These are phyloP conservation scores for Argyrosomus regius DNA, from an alignment of 2,797 vertebrate genomes.

Conservation along the genomic window DNA sequence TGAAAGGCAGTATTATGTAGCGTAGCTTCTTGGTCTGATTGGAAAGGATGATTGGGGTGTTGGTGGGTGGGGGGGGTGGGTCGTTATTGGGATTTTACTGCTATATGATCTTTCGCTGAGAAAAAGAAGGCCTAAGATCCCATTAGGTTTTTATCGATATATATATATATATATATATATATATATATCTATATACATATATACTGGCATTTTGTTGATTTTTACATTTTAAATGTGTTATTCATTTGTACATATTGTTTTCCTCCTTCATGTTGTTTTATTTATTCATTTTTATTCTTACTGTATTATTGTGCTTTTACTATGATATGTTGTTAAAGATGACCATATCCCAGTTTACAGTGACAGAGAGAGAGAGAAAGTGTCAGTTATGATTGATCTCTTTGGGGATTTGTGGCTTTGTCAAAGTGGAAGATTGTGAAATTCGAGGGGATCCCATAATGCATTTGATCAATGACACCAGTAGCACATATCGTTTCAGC, in stretches of 20 bases:
- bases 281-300: constrained; percentile 78
- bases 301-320: constrained; percentile 62
- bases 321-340: constrained; percentile 60
- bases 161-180: no score
- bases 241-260: constrained; percentile 77
- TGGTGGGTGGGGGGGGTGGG: constrained; percentile 19
- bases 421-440: constrained; percentile 36
- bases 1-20: constrained; percentile 87
- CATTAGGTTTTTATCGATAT: constrained; percentile 58
- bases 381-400: constrained; percentile 18
- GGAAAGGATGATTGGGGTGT: constrained; percentile 14
- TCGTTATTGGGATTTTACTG: constrained; percentile 66
- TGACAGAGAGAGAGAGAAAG: constrained; percentile 44
- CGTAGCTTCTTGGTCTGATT: constrained; percentile 68
- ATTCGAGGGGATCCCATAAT: constrained; percentile 57
- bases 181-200: neutral
- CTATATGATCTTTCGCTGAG: constrained; percentile 77
- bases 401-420: constrained; percentile 37
- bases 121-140: constrained; percentile 78
- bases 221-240: constrained; percentile 49
- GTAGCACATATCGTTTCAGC: constrained; percentile 81
- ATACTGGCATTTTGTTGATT: constrained; percentile 55
- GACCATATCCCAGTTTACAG: constrained; percentile 67
- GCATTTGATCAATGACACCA: constrained; percentile 72
- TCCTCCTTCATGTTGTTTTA: constrained; percentile 62